Conservation (phyloP, 2,888 invertebrate genomes). For the Agrochola litura region DNA sequence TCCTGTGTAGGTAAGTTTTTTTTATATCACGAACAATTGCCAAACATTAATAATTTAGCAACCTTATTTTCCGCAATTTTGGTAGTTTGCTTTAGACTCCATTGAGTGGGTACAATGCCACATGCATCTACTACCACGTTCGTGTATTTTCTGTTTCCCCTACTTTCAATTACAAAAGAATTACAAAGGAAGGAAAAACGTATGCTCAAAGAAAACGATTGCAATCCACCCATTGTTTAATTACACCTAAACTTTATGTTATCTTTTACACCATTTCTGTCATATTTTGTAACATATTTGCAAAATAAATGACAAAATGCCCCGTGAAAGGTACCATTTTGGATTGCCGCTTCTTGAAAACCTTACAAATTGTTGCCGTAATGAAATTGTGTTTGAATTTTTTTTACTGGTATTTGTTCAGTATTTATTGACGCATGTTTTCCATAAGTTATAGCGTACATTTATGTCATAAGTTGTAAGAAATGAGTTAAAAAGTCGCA, state of each 20-base stretch:
- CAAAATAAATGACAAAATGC: background rate
- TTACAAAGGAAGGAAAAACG: background rate
- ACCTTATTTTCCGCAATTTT: too few relatives aligned
- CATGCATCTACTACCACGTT: background rate
- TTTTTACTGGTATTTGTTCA: background rate
- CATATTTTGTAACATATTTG: slow-evolving; percentile 1
- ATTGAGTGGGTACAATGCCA: background rate
- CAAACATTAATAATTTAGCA: background rate
- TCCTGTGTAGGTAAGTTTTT: background rate
- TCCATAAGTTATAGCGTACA: background rate
- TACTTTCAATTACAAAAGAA: background rate
- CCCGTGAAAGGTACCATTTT: background rate
- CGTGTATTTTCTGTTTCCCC: background rate
- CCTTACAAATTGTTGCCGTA: background rate
- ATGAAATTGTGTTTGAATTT: background rate
- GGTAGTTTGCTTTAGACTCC: background rate
- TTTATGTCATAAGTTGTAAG: slow-evolving; percentile 33
- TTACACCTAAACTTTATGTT: slow-evolving; percentile 13
- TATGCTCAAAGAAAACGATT: background rate
- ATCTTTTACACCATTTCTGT: slow-evolving; percentile 14
- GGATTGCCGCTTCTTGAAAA: background rate
- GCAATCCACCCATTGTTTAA: background rate
- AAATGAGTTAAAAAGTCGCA: slow-evolving; percentile 1
- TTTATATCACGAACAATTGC: background rate
- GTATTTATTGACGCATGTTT: slow-evolving; percentile 2